Evolutionary conservation across 2,888 invertebrate species (phyloP), one percentile per base, ranked within the genome.

Genomic region (Bugulina stolonifera): DNA sequence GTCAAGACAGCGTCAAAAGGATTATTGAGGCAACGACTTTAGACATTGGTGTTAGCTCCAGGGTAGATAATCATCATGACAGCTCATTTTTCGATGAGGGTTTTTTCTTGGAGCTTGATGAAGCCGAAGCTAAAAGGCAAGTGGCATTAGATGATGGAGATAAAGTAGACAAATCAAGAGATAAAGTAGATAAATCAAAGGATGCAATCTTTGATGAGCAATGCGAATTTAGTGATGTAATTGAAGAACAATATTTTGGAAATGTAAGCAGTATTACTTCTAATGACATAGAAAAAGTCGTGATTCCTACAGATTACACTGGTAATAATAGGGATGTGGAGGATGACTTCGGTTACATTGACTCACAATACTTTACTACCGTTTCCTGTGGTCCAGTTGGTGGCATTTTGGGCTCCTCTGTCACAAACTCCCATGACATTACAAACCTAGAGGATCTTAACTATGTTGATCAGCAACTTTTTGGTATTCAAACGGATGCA

Each of bases 161-260:
- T n/a, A n/a, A n/a, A n/a, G n/a, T n/a, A n/a, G n/a, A n/a, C n/a
- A n/a, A n/a, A n/a, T n/a, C n/a, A n/a, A n/a, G n/a, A n/a, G n/a
- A n/a, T n/a, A n/a, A n/a, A n/a, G n/a, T n/a, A n/a, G n/a, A n/a
- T n/a, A n/a, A n/a, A n/a, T n/a, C n/a, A n/a, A n/a, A n/a, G n/a
- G n/a, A n/a, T n/a, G n/a, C n/a, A n/a, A n/a, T n/a, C n/a, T n/a
- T n/a, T n/a, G n/a, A 52, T 52, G 52, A 52, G 52, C 10, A 52
- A 14, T 52, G 10, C 52, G 52, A 52, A 14, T 22, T 22, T 14
- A 10, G 10, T 52, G n/a, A 23, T 55, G 55, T 55, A 23, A 55
- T 55, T 23, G 55, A 55, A 18, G 55, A 55, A 5, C 55, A 55
- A 23, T 55, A 55, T 55, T 55, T 55, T 55, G 55, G 55, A 18